Evolutionary conservation across 2,113 vertebrate species (phyloP).

Genomic region (Rattus norvegicus): DNA sequence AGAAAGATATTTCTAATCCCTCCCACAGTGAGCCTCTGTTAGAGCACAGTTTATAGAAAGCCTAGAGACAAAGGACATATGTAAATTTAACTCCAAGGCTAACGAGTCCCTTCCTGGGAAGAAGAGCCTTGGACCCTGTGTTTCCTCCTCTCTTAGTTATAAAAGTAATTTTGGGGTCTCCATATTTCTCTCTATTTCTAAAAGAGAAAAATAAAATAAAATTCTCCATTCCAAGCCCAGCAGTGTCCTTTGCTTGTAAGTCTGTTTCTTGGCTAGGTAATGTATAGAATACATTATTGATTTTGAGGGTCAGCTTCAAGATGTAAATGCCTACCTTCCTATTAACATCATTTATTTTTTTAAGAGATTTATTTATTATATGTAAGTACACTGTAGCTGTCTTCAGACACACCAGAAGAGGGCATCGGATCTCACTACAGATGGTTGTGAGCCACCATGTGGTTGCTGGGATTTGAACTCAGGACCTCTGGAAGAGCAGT

Average conservation of each 20-base stretch:
- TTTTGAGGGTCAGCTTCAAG: neutral
- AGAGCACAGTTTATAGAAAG: neutral
- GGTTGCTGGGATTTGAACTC: no score
- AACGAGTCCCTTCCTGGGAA: neutral
- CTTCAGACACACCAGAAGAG: no score
- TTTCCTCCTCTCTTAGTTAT: neutral
- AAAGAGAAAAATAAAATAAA: neutral
- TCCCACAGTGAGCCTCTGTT: neutral
- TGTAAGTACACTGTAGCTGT: no score
- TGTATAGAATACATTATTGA: neutral
- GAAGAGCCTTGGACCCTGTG: neutral
- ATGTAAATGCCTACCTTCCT: neutral
- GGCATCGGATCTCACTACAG: no score
- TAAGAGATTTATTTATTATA: no score
- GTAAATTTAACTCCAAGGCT: neutral
- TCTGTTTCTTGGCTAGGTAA: neutral
- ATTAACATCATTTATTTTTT: neutral
- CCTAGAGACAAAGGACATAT: neutral
- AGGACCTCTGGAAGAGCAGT: no score
- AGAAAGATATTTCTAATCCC: no score
- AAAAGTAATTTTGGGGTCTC: neutral
- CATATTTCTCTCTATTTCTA: neutral
- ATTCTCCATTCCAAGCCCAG: neutral
- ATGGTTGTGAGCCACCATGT: no score
- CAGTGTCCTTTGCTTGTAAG: neutral